Percentiles rank a stretch among this genome's conserved stretches.
phyloP scores from a whole-genome alignment of 2,797 vertebrate species.

The Macrochelys suwanniensis region DNA sequence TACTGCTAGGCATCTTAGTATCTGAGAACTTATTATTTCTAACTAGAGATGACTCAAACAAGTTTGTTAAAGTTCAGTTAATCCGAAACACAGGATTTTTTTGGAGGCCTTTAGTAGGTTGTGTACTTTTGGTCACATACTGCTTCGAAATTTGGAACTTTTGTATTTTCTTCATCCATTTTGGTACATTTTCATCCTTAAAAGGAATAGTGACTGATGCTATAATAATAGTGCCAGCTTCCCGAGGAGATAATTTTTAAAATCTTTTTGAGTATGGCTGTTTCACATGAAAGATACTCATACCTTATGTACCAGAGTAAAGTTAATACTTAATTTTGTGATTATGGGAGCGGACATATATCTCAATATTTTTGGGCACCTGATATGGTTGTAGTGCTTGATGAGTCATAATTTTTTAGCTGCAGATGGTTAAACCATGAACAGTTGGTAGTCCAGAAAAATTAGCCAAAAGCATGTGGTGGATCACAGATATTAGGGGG shows the following conservation, averaged over 20 bases:
- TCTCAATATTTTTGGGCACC: not conserved
- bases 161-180: not conserved
- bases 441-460: not conserved
- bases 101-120: not conserved
- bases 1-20: not conserved
- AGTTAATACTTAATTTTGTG: not conserved
- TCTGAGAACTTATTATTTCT: not conserved
- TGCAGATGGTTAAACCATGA: not conserved
- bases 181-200: not conserved
- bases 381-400: not conserved
- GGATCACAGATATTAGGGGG: not conserved
- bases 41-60: not conserved
- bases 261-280: accelerated
- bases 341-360: not conserved
- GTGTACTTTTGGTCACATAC: accelerated
- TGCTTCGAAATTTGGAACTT: not conserved
- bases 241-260: not conserved
- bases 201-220: accelerated
- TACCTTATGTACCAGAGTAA: not conserved
- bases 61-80: not conserved
- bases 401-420: not conserved
- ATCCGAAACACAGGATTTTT: not conserved
- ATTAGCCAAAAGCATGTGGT: not conserved
- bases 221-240: not conserved
- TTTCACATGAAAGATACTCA: accelerated